Base-by-base conservation (phyloP, 2,113 vertebrate species). In the Semnornis frantzii region DNA sequence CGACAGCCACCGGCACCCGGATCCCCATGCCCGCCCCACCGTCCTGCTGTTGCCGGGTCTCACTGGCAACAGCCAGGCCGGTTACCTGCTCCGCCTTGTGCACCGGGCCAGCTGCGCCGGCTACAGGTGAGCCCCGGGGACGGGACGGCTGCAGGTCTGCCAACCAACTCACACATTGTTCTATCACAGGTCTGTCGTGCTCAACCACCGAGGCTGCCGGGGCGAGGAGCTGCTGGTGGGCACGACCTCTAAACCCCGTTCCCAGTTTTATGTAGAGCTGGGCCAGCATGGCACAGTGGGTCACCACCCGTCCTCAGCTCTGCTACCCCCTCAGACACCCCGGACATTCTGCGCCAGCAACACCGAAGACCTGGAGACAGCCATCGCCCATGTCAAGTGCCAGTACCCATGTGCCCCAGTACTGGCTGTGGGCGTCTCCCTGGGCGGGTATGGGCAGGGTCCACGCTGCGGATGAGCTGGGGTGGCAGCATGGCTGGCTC, bases 331-430 rank as follows among this genome's bases (percentile, higher is more conserved):
- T 73, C 90, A 99, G 98, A 98, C 98, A 6, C 98, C 98, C 37
- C 82, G 97, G 78, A 96, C 98, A 20, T 98, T 98, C 93, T 98
- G 98, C 46, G 98, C 98, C 31, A 97, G 97, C 66, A 97, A 96
- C 65, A 98, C 98, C 2, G 97, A 98, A 18, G 98, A 99, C 68
- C 24, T 28, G 73, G 31, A 28, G 57, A 28, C 57, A 4, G 57
- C 57, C 42, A 46, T 34, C 3, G 24, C 73, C 39, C 55, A n/a
- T 16, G 3, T 74, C 55, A 44, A 44, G 55, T 20, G 2, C 30
- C 23, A 1, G 39, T 58, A 59, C 37, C 73, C 57, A 4, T 19
- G 3, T n/a, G 73, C 73, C 42, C 73, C 31, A 3, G 12, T 75
- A 57, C 39, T 76, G 42, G 31, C 73, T 2, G 17, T 21, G 24